Base-by-base conservation (phyloP, 2,113 vertebrate species). In the Nothobranchius kuhntae region DNA sequence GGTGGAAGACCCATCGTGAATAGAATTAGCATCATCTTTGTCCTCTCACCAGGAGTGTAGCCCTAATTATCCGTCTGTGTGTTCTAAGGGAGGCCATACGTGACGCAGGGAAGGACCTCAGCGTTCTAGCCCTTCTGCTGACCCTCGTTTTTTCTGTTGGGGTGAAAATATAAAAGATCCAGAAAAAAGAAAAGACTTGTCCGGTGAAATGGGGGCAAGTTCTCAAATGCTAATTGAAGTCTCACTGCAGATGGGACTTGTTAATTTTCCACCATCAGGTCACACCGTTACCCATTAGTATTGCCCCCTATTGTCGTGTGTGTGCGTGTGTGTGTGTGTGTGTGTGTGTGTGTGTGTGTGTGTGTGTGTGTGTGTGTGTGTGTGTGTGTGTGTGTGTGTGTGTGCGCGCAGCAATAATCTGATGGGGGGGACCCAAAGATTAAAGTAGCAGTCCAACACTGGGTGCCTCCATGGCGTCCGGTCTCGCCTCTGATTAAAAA, bases 401-500 rank as follows among this genome's bases (percentile, higher is more conserved):
- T 56, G 63, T 78, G 67, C 50, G 53, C 52, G 66, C 73, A 62
- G 21, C 14, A 17, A 48, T 63, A 82, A 66, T 85, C 4, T 86
- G 44, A 65, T 58, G 51, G 72, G 68, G 75, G 80, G 75, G 10
- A 53, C 57, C 78, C 56, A 26, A 54, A 88, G 90, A 92, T 92
- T 87, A 90, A 92, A 94, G 92, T 82, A 57, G 61, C 56, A 83
- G 89, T 88, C 90, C 90, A 89, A 78, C 84, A 84, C 86, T 83
- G 84, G 93, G 93, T 91, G 89, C 81, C 91, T 81, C 83, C 56
- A 86, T 92, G 86, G 91, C 65, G 58, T 91, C 93, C 71, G 40
- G 78, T 71, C 60, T 87, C 88, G 92, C 92, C 90, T 82, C 93
- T 95, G 94, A 96, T 95, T 95, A 95, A 94, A 95, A 94, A 96